Percentiles rank a stretch among this genome's conserved stretches.
Evolutionary conservation across 2,113 vertebrate genomes (phyloP).

Genomic region (Onychorhynchus coronatus): DNA sequence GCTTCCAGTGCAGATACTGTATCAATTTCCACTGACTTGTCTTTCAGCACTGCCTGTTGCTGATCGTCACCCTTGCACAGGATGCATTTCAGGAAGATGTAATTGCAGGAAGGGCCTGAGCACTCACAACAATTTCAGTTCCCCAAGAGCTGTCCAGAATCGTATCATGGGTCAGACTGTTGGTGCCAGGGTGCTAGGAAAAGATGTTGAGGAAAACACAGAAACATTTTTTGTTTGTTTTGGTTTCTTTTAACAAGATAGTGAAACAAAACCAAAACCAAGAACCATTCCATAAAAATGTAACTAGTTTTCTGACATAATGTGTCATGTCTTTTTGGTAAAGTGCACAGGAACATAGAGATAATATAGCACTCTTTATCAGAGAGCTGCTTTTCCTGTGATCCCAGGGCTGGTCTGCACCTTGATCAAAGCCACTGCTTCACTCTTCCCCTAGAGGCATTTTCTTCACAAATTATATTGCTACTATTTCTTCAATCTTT

Average conservation of each 20-base stretch:
- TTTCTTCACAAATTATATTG: neutral
- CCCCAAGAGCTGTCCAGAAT: neutral
- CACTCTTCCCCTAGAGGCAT: neutral
- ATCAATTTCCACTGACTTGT: neutral
- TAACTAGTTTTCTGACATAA: neutral
- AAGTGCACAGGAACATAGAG: neutral
- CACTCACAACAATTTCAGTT: neutral
- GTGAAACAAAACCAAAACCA: neutral
- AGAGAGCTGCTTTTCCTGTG: neutral
- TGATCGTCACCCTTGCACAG: conserved; percentile 45
- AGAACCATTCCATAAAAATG: neutral
- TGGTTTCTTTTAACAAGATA: neutral
- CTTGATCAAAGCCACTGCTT: neutral
- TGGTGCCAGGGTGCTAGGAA: neutral
- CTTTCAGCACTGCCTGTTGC: neutral
- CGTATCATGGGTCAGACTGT: neutral
- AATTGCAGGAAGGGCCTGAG: conserved; percentile 36
- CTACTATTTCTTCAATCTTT: neutral
- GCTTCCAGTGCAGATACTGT: neutral
- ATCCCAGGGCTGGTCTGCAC: neutral
- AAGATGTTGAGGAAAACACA: neutral
- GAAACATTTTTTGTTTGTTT: neutral
- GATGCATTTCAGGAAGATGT: conserved; percentile 25
- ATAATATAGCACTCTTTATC: neutral
- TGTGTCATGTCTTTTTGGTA: fast-evolving